These are phyloP conservation scores for Nomia melanderi DNA, from an alignment of 1,140 invertebrate species.

Conservation along the genomic window DNA sequence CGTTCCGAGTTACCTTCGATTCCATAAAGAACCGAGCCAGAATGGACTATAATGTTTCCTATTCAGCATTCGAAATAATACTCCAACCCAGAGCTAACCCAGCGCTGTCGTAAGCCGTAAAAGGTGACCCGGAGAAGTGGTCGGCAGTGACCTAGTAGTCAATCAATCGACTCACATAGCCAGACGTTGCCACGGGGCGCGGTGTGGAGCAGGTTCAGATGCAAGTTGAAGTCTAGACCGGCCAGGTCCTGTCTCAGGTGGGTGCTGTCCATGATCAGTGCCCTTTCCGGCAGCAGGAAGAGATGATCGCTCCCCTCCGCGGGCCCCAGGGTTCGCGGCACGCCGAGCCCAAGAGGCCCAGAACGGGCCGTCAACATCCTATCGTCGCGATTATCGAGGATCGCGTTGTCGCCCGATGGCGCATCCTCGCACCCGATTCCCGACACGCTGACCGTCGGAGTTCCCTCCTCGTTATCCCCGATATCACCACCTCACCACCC, in stretches of 20 bases:
- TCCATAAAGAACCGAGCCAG: too few relatives aligned
- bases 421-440: slow-evolving; percentile 60
- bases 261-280: slow-evolving; percentile 83
- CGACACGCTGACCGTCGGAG: slow-evolving; percentile 57
- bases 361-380: slow-evolving; percentile 77
- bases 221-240: slow-evolving; percentile 83
- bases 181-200: slow-evolving; percentile 84
- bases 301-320: slow-evolving; percentile 83
- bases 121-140: neutral
- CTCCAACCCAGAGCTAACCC: neutral
- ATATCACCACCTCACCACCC: neutral
- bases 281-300: slow-evolving; percentile 83
- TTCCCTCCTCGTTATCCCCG: neutral
- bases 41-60: too few relatives aligned
- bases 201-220: slow-evolving; percentile 81
- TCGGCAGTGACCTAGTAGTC: slow-evolving; percentile 7
- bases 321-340: slow-evolving; percentile 76
- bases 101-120: neutral
- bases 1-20: too few relatives aligned
- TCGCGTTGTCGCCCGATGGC: slow-evolving; percentile 58
- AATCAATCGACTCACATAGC: slow-evolving; percentile 82
- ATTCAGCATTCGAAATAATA: too few relatives aligned
- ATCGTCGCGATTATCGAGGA: slow-evolving; percentile 38
- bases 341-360: slow-evolving; percentile 74
- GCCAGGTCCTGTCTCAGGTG: slow-evolving; percentile 83